Evolutionary conservation across 2,797 vertebrate genomes (phyloP), one percentile per base, ranked within the genome.

Genomic region (Poliocrania exsul): DNA sequence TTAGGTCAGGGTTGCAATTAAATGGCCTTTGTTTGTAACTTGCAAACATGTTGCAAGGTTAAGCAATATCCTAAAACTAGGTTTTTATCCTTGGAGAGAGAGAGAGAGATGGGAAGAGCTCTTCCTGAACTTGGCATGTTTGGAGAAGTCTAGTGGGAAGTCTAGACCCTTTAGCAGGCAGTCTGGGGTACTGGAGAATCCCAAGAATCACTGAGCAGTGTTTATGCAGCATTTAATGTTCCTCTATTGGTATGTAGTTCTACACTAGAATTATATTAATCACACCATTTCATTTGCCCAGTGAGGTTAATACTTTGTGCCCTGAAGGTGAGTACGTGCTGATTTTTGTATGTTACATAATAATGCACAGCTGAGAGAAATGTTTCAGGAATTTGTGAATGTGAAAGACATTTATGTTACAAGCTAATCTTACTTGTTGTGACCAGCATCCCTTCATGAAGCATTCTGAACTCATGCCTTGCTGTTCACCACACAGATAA

Each of bases 401-500:
- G 4, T 18, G 37, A n/a, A 75, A 44, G 29, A 88, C 10, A 29
- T 57, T 69, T 81, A 18, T 50, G 13, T 54, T 50, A 6, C 4
- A 16, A 75, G 29, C 46, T 77, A 17, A 38, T 29, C 5, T 40
- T 29, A 29, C 4, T 79, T 5, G 4, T 18, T 64, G 64, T 67
- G 54, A 65, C 18, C 16, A 54, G n/a, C 40, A 49, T 65, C 25
- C 46, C 37, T 35, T 56, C 40, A 8, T 16, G 17, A 88, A 88
- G 29, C 37, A 13, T 47, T 61, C 13, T 69, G 3, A 75, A 54
- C 72, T 71, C 13, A 2, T 62, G 13, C 33, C 42, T 92, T 85
- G 50, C 17, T 62, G 6, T 92, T 77, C 56, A 84, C 65, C 20
- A 9, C 86, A 57, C 95, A 99, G 99, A 97, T 99, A 64, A 99